Evolutionary conservation across 2,888 invertebrate species (phyloP), one percentile per base, ranked within the genome.

Genomic region (Phrixothrix hirtus): DNA sequence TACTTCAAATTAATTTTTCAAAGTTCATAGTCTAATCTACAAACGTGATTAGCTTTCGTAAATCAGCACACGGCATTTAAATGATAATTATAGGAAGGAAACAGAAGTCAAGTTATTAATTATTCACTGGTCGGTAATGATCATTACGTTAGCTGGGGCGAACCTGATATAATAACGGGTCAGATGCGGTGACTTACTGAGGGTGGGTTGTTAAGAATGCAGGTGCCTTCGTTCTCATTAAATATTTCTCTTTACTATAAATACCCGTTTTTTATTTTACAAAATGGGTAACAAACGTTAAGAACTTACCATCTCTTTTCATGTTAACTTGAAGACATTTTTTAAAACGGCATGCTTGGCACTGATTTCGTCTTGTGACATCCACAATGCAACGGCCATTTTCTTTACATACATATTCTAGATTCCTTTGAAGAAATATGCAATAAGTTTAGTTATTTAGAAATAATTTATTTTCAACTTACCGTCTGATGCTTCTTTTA

Each of bases 391-490:
- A 96, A 0, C 83, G 80, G 0, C 90, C 89, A 60, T 83, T 87
- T 74, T 95, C 95, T 73, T 95, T 96, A 77, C 96, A 96, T 3
- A 91, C 85, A 76, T 95, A 95, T 72, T 92, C 90, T 67, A 94
- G 77, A 73, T 92, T 92, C 64, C 94, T 91, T n/a, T n/a, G n/a
- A n/a, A n/a, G n/a, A n/a, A n/a, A n/a, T n/a, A n/a, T n/a, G n/a
- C n/a, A n/a, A n/a, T n/a, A n/a, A n/a, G n/a, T n/a, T n/a, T n/a
- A n/a, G n/a, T n/a, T n/a, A n/a, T n/a, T n/a, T n/a, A n/a, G n/a
- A n/a, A n/a, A n/a, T n/a, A 44, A 53, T 37, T 55, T 49, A 49
- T n/a, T 15, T n/a, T n/a, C n/a, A 32, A 61, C 65, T 71, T 78
- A 89, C 89, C 90, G 84, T 71, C 95, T 81, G 63, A 95, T 93